These are phyloP conservation scores for Protaetia brevitarsis DNA, from an alignment of 1,140 invertebrate genomes.

Conservation along the genomic window DNA sequence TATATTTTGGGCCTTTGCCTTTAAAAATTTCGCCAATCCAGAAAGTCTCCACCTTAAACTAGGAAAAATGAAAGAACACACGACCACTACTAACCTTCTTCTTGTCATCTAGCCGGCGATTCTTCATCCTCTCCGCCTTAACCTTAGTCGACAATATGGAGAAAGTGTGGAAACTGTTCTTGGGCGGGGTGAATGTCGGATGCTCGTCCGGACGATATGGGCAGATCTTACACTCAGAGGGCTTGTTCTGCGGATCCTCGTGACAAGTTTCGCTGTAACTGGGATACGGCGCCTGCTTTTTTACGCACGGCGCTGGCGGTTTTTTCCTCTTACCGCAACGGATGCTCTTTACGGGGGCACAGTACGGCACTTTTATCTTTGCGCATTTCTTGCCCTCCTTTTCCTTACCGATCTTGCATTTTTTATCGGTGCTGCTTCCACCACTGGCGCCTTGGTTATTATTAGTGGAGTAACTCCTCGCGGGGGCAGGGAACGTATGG, in stretches of 20 bases:
- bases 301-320: conserved; percentile 22
- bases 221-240: conserved; percentile 30
- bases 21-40: too few relatives aligned
- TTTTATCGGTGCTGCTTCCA: background rate
- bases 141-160: background rate
- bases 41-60: too few relatives aligned
- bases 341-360: background rate
- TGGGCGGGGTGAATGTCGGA: conserved; percentile 28
- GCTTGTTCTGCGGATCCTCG: conserved; percentile 25
- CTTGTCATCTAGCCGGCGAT: background rate
- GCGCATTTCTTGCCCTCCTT: conserved; percentile 22
- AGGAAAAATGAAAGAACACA: background rate
- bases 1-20: too few relatives aligned
- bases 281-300: conserved; percentile 30
- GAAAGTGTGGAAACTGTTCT: conserved; percentile 25
- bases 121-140: background rate
- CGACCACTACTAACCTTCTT: background rate
- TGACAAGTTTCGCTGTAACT: conserved; percentile 29
- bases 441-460: background rate
- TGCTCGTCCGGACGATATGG: conserved; percentile 27
- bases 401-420: conserved; percentile 1
- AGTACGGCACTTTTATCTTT: conserved; percentile 13
- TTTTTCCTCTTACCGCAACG: conserved; percentile 7
- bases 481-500: background rate
- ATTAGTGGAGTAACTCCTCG: background rate